Percentiles rank a stretch among this genome's conserved stretches.
These are phyloP conservation scores for Eptesicus fuscus DNA, from an alignment of 2,113 vertebrate species.

Conservation along the genomic window DNA sequence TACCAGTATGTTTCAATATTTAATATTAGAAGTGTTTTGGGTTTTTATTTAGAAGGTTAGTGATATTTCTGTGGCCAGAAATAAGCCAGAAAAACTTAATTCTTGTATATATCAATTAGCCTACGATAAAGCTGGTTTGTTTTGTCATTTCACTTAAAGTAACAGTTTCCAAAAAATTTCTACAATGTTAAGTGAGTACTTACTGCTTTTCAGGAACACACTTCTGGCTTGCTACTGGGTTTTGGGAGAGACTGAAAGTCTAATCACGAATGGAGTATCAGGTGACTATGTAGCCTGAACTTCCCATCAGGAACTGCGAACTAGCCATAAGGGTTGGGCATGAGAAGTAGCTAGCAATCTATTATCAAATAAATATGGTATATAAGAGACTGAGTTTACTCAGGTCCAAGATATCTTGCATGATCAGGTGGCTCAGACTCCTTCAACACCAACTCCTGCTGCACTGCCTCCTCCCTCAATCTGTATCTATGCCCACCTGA, in stretches of 20 bases:
- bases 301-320: neutral
- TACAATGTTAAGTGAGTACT: neutral
- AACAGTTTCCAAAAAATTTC: neutral
- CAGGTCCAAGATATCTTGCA: neutral
- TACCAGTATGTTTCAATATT: neutral
- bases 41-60: neutral
- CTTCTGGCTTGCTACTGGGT: neutral
- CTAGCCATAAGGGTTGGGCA: neutral
- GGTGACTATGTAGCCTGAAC: neutral
- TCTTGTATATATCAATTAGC: neutral
- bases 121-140: neutral
- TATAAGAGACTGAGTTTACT: neutral
- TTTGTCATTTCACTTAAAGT: neutral
- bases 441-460: neutral
- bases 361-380: neutral
- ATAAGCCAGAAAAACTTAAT: neutral
- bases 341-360: neutral
- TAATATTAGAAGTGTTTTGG: neutral
- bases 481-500: neutral
- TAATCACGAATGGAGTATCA: neutral
- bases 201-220: neutral
- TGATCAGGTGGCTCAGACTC: neutral
- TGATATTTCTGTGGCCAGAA: neutral
- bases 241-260: neutral
- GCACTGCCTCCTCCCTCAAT: neutral